Evolutionary conservation across 1,140 invertebrate genomes (phyloP).

Genomic region (Drosophila rhopaloa): DNA sequence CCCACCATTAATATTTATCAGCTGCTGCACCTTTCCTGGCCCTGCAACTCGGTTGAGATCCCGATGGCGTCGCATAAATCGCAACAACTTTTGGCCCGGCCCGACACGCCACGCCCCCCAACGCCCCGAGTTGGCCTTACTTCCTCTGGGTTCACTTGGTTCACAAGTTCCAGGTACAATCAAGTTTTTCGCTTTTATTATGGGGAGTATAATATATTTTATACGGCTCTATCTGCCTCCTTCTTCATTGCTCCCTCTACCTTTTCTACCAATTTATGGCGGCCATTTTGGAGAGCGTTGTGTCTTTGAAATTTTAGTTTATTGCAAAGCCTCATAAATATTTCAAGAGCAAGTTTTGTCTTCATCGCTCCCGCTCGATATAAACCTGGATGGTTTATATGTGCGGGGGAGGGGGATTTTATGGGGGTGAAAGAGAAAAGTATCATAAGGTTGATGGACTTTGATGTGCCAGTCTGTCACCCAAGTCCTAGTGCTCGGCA

Average conservation of each 20-base stretch:
- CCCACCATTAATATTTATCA: constrained; percentile 58
- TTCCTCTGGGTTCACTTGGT: constrained; percentile 36
- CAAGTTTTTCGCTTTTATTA: constrained; percentile 75
- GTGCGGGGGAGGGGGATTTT: constrained; percentile 1
- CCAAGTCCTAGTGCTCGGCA: constrained; percentile 18
- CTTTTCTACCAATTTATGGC: constrained; percentile 52
- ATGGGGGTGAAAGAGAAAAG: constrained; percentile 32
- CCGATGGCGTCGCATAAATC: constrained; percentile 64
- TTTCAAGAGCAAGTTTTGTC: constrained; percentile 60
- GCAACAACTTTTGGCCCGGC: constrained; percentile 25
- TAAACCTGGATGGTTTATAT: constrained; percentile 19
- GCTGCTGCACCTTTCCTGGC: constrained; percentile 35
- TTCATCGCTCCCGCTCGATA: constrained; percentile 39
- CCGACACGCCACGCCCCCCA: constrained; percentile 2
- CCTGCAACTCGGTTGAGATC: constrained; percentile 18
- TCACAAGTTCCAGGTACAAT: constrained; percentile 68
- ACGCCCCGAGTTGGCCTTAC: constrained; percentile 25
- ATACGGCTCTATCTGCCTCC: constrained; percentile 39
- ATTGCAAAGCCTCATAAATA: constrained; percentile 63
- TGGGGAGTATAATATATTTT: constrained; percentile 70
- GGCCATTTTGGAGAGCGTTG: constrained; percentile 60
- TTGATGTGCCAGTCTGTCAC: constrained; percentile 47
- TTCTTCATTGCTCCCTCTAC: constrained; percentile 8
- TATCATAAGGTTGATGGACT: constrained; percentile 37
- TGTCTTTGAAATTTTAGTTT: constrained; percentile 70